Conservation (phyloP, 1,140 invertebrate genomes). For the Ceratoteleas bidentatus region DNA sequence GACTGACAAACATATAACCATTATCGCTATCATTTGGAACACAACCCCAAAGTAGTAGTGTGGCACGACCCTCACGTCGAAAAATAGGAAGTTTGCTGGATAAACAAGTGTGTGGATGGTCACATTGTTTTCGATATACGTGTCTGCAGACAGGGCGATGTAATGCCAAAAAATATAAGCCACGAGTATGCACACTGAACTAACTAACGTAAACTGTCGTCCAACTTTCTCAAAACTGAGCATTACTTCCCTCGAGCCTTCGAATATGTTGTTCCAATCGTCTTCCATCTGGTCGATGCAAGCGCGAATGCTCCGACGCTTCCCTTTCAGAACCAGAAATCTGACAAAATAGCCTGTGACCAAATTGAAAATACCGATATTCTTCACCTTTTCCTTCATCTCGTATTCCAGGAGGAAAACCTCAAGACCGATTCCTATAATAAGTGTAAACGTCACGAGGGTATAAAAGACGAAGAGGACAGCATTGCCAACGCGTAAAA, state of each 20-base stretch:
- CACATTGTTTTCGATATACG: background rate
- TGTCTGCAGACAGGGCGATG: background rate
- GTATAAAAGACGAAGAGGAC: background rate
- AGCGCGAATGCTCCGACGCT: background rate
- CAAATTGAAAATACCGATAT: background rate
- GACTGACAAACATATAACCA: background rate
- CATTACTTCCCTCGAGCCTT: background rate
- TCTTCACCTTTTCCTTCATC: background rate
- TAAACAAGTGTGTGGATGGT: background rate
- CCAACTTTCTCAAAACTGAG: background rate
- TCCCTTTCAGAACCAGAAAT: background rate
- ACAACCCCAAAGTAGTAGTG: background rate
- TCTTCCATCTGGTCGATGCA: background rate
- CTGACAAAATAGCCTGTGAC: background rate
- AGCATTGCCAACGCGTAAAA: background rate
- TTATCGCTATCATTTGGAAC: background rate
- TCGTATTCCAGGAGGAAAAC: background rate
- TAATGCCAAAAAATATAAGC: background rate
- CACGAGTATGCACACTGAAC: background rate
- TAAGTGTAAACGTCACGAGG: background rate
- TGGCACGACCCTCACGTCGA: background rate
- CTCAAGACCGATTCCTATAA: background rate
- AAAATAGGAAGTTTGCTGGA: background rate
- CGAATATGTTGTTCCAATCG: background rate
- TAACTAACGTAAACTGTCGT: background rate